Evolutionary conservation across 1,140 invertebrate genomes (phyloP).

Genomic region (Matsumurasca onukii): DNA sequence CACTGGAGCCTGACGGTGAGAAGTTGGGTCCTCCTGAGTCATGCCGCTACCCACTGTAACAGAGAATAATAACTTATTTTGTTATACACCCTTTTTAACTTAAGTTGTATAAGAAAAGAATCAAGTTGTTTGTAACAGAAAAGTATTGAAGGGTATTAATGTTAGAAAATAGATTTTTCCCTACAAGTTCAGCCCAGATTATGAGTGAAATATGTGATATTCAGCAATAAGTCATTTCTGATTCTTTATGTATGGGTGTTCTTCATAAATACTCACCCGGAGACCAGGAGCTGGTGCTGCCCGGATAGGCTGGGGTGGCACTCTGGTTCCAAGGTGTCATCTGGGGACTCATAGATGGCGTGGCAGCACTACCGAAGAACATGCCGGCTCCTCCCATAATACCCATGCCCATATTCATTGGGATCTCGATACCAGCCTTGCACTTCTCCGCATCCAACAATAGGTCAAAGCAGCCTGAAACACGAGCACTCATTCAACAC

Average conservation of each 20-base stretch:
- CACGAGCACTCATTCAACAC: too few relatives aligned
- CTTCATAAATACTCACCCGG: slow-evolving; percentile 61
- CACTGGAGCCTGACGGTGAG: slow-evolving; percentile 90
- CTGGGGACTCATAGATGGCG: slow-evolving; percentile 86
- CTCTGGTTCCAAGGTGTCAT: slow-evolving; percentile 95
- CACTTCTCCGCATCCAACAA: slow-evolving; percentile 98
- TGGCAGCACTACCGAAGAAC: slow-evolving; percentile 85
- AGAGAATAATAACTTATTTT: neutral
- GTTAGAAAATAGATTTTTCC: too few relatives aligned
- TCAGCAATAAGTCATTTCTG: too few relatives aligned
- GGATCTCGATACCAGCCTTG: slow-evolving; percentile 97
- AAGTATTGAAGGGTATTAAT: too few relatives aligned
- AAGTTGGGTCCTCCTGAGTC: slow-evolving; percentile 95
- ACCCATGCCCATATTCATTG: slow-evolving; percentile 70
- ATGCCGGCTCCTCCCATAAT: slow-evolving; percentile 75
- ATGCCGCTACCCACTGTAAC: slow-evolving; percentile 80
- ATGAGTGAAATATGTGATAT: too few relatives aligned
- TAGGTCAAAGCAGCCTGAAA: slow-evolving; percentile 92
- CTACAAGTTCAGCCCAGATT: too few relatives aligned
- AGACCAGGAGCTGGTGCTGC: slow-evolving; percentile 74
- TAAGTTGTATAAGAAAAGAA: too few relatives aligned
- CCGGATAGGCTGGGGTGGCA: slow-evolving; percentile 82
- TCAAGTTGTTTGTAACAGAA: too few relatives aligned
- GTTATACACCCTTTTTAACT: too few relatives aligned
- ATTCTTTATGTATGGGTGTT: too few relatives aligned